Evolutionary conservation across 2,888 invertebrate genomes (phyloP).

Genomic region (Callinectes sapidus): DNA sequence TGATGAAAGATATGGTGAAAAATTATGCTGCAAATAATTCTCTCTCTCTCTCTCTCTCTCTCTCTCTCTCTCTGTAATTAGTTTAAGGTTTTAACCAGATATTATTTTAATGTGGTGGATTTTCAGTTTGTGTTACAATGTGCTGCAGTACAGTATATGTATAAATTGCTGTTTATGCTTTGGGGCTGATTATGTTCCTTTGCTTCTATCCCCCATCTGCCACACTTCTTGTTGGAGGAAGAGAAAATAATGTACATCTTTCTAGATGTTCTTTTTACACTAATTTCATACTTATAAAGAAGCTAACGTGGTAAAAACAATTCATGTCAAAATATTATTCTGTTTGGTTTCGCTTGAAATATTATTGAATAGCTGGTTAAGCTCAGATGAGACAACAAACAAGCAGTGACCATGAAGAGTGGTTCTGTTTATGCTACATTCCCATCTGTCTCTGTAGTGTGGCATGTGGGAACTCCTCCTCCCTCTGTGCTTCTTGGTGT

Average conservation of each 20-base stretch:
- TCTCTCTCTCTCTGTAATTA: not conserved
- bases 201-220: not conserved
- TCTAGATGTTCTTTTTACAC: not conserved
- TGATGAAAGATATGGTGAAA: not conserved
- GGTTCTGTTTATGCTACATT: not conserved
- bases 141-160: not conserved
- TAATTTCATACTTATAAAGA: not conserved
- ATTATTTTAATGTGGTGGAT: not conserved
- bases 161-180: conserved; percentile 26
- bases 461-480: not conserved
- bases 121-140: not conserved
- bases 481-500: not conserved
- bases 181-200: not conserved
- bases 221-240: not conserved
- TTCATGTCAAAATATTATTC: not conserved
- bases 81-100: not conserved
- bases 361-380: not conserved
- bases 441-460: not conserved
- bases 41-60: not conserved
- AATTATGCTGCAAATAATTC: not conserved
- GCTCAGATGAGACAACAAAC: not conserved
- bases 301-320: not conserved
- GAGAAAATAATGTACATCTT: not conserved
- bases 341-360: not conserved
- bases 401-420: not conserved